A percentile compares a stretch with the other conserved stretches of the same genome.
Evolutionary conservation across 2,888 invertebrate species (phyloP).

Genomic region (Campoletis raptor): DNA sequence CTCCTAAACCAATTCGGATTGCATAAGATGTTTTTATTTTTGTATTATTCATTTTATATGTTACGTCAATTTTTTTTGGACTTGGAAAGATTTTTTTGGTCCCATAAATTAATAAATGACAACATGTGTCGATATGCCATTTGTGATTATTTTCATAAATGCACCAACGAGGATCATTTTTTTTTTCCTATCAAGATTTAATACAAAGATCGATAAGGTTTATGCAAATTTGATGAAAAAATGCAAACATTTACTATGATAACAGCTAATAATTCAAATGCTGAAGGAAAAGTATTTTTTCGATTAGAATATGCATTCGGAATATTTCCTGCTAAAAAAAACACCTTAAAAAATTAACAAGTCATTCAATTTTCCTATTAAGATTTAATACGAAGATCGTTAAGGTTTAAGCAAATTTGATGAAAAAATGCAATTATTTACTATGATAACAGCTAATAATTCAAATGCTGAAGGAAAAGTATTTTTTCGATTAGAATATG

Average conservation of each 20-base stretch:
- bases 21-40: background rate
- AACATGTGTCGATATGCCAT: background rate
- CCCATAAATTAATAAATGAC: background rate
- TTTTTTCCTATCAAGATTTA: background rate
- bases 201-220: background rate
- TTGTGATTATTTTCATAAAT: background rate
- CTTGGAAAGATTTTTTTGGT: background rate
- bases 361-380: background rate
- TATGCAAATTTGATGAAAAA: background rate
- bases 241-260: background rate
- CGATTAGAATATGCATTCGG: background rate
- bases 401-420: background rate
- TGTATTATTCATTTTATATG: background rate
- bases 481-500: background rate
- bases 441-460: background rate
- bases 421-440: background rate
- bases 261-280: background rate
- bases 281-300: background rate
- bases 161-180: background rate
- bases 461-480: background rate
- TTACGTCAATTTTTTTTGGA: background rate
- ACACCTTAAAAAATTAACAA: background rate
- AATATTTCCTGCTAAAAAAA: background rate
- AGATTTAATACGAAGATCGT: background rate
- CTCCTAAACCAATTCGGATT: background rate